These are phyloP conservation scores for Nephrotoma appendiculata DNA, from an alignment of 2,888 invertebrate genomes.

Conservation along the genomic window DNA sequence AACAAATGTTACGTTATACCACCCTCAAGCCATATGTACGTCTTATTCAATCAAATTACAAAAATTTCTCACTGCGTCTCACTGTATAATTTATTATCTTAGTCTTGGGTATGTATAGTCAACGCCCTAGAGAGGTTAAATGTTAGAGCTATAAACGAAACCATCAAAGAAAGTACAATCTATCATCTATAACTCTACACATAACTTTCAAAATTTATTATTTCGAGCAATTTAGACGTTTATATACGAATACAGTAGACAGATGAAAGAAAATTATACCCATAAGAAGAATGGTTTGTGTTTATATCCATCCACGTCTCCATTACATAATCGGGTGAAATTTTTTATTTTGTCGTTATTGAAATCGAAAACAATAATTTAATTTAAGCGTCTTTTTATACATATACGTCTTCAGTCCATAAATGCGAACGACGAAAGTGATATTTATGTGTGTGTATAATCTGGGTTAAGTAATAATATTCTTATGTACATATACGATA, in stretches of 20 bases:
- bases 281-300: background rate
- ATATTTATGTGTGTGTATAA: background rate
- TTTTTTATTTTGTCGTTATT: background rate
- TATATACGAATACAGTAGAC: background rate
- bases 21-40: background rate
- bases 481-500: background rate
- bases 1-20: background rate
- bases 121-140: background rate
- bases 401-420: background rate
- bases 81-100: background rate
- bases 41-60: background rate
- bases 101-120: background rate
- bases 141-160: background rate
- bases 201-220: background rate
- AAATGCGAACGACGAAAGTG: background rate
- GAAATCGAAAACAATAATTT: background rate
- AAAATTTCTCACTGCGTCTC: background rate
- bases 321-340: background rate
- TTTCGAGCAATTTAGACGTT: background rate
- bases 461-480: background rate
- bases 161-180: background rate
- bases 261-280: background rate
- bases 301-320: background rate
- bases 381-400: background rate
- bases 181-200: background rate